Conservation (phyloP, 2,888 invertebrate genomes). For the Limenitis camilla region DNA sequence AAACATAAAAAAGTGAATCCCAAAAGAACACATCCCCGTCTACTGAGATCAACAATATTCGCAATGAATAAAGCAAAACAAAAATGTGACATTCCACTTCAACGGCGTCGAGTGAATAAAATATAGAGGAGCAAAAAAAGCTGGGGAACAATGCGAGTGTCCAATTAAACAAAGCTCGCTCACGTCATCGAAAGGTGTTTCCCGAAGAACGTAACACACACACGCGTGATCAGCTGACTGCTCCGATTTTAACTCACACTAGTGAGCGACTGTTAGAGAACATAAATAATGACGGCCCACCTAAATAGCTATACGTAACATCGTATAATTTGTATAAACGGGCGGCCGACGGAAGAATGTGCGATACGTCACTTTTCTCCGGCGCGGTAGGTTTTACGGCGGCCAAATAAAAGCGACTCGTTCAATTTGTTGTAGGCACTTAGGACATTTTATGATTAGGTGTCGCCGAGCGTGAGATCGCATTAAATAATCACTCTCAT, state of each 20-base stretch:
- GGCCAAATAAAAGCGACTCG: conserved; percentile 52
- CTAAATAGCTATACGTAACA: conserved; percentile 71
- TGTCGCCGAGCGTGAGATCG: conserved; percentile 49
- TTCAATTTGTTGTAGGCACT: conserved; percentile 40
- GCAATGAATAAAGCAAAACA: conserved; percentile 7
- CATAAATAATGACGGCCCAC: conserved; percentile 75
- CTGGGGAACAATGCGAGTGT: conserved; percentile 69
- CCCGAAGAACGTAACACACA: conserved; percentile 68
- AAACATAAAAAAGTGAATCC: no score
- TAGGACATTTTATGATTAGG: conserved; percentile 46
- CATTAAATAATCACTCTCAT: conserved; percentile 64
- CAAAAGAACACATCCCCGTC: no score
- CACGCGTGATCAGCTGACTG: conserved; percentile 72
- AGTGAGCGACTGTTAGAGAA: conserved; percentile 69
- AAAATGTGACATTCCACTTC: conserved; percentile 15
- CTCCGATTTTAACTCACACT: conserved; percentile 74
- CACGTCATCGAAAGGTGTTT: conserved; percentile 75
- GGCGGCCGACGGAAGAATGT: conserved; percentile 58
- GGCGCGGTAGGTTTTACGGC: conserved; percentile 54
- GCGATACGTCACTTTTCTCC: conserved; percentile 61
- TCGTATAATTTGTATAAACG: conserved; percentile 72
- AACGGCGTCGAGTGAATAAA: conserved; percentile 21
- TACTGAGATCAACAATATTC: background rate
- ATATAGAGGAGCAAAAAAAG: conserved; percentile 40
- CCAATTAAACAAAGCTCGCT: conserved; percentile 71